A percentile compares a stretch with the other conserved stretches of the same genome.
Evolutionary conservation across 2,113 vertebrate species (phyloP).

Genomic region (Megaceryle torquata): DNA sequence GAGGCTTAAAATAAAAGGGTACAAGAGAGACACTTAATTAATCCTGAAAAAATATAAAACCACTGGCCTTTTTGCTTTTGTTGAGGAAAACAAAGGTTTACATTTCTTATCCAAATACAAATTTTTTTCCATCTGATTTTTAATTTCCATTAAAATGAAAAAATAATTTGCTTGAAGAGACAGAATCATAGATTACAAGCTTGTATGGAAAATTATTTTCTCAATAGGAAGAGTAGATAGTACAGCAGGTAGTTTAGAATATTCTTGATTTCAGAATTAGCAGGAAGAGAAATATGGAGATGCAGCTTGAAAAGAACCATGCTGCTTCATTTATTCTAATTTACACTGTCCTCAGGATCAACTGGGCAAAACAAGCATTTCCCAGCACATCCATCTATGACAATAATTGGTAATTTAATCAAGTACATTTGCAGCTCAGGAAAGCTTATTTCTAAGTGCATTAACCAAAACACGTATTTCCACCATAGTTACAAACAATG

Average conservation of each 20-base stretch:
- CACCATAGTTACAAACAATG: not conserved
- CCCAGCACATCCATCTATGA: not conserved
- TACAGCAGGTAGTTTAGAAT: not conserved
- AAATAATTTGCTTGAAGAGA: not conserved
- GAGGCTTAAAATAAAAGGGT: not conserved
- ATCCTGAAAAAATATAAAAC: not conserved
- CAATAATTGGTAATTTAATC: not conserved
- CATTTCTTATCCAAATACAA: not conserved
- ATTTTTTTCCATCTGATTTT: not conserved
- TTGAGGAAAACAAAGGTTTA: not conserved
- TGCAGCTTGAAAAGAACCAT: not conserved
- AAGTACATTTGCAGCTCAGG: not conserved
- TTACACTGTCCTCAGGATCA: not conserved
- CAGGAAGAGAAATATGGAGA: not conserved
- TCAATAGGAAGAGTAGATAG: not conserved
- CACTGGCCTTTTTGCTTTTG: not conserved
- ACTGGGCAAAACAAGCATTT: not conserved
- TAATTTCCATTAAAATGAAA: not conserved
- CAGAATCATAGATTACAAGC: not conserved
- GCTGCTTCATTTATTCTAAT: not conserved
- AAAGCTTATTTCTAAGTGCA: not conserved
- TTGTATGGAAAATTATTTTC: not conserved
- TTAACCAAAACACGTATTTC: not conserved
- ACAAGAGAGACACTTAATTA: not conserved
- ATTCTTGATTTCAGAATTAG: not conserved